Evolutionary conservation across 92 coral and sea anemone genomes (phyloP), one percentile per base, ranked within the genome.

Genomic region (Siderastrea radians): DNA sequence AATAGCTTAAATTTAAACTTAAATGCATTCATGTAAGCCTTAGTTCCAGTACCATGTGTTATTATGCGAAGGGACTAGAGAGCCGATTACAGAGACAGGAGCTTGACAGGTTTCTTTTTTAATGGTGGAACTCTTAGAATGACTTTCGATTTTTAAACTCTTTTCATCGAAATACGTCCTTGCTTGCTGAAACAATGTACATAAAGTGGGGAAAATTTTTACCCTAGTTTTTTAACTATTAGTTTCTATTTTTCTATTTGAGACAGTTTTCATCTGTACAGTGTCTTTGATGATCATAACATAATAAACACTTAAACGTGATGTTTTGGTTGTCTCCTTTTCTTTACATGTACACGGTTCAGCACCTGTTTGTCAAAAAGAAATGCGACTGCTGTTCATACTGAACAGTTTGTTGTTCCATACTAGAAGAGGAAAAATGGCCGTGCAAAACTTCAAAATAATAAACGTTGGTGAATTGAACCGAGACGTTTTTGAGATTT

Each of bases 221-320:
- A 80, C 19, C 55, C 46, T 13, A 81, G 62, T 55, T 82, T 68
- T 69, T 69, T 57, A 44, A 69, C 49, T 7, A 6, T 26, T 70
- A 70, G 67, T 71, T 82, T 82, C 55, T 82, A 82, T 82, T 82
- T 82, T 82, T 69, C 77, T 82, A 70, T 70, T 54, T 15, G 49
- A 46, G 52, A 47, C 58, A 13, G 45, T 50, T 69, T 65, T 81
- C n/a, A 80, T 66, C 50, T 80, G 84, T 80, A 66, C 19, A 79
- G 47, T 16, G 60, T 48, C 43, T 79, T 80, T 19, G 50, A 66
- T 13, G 55, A 68, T 45, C 55, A n/a, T 54, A 82, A 46, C 11
- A 49, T 10, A 82, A 69, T 82, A 82, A 82, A 82, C 78, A 17
- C 43, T 19, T 11, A 15, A 54, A 26, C 45, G 9, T 17, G 45